Evolutionary conservation across 2,888 invertebrate genomes (phyloP).

Genomic region (Agelastica alni): DNA sequence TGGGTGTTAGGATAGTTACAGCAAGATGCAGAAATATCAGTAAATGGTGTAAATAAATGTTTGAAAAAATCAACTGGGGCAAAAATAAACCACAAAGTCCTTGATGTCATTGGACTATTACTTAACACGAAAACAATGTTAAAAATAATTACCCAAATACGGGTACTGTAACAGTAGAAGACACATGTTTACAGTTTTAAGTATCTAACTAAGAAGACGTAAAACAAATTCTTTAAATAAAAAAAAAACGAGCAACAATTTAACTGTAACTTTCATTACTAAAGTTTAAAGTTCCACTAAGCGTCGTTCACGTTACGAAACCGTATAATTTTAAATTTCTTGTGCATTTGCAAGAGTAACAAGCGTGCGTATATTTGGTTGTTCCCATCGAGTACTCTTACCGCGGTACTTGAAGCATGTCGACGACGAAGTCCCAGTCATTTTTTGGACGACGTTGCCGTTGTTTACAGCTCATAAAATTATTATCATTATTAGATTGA

Average conservation of each 20-base stretch:
- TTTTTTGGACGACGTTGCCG: conserved; percentile 13
- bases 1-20: too few species aligned
- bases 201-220: background rate
- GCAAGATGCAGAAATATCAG: too few species aligned
- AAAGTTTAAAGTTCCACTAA: conserved; percentile 12
- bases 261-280: conserved; percentile 19
- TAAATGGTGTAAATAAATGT: too few species aligned
- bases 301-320: conserved; percentile 23
- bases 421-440: conserved; percentile 9
- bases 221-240: too few species aligned
- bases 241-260: conserved; percentile 1
- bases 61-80: too few species aligned
- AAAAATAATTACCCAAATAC: too few species aligned
- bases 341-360: conserved; percentile 19
- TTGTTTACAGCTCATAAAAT: background rate
- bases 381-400: conserved; percentile 29
- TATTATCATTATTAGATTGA: background rate
- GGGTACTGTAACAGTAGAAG: too few species aligned
- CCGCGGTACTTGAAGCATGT: conserved; percentile 27
- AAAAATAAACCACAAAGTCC: too few species aligned
- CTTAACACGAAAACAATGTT: too few species aligned
- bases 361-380: conserved; percentile 28
- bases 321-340: conserved; percentile 28
- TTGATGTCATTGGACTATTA: too few species aligned
- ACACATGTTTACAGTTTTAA: conserved; percentile 4